phyloP scores from a whole-genome alignment of 1,140 invertebrate species.

The Pseudobourletiella spinata region DNA sequence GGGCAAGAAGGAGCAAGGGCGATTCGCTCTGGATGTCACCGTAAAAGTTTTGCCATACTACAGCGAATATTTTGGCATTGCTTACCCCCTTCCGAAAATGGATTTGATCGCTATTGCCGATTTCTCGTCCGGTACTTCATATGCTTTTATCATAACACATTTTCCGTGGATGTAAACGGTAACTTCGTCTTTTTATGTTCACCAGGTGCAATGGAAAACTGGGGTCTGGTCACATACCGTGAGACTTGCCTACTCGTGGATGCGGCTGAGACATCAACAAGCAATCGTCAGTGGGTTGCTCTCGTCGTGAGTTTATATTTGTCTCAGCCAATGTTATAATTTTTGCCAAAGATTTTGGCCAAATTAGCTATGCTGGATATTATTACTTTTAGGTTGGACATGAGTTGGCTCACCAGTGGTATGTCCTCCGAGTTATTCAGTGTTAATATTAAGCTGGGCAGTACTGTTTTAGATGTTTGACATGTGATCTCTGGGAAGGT shows the following conservation, averaged over 20 bases:
- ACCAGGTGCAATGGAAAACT: slow-evolving; percentile 85
- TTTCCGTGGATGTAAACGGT: too few relatives aligned
- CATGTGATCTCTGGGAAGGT: slow-evolving; percentile 75
- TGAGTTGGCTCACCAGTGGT: slow-evolving; percentile 62
- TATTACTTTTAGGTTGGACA: slow-evolving; percentile 57
- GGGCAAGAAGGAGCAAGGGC: slow-evolving; percentile 83
- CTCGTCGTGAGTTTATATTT: slow-evolving; percentile 48
- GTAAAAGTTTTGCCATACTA: slow-evolving; percentile 82
- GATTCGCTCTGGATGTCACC: slow-evolving; percentile 80
- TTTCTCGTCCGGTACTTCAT: slow-evolving; percentile 63
- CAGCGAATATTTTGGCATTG: slow-evolving; percentile 87
- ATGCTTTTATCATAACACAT: slow-evolving; percentile 32
- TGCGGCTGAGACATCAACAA: slow-evolving; percentile 69
- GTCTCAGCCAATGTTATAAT: neutral
- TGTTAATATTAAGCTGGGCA: neutral
- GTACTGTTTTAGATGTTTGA: too few relatives aligned
- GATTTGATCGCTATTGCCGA: slow-evolving; percentile 92
- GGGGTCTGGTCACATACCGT: slow-evolving; percentile 49
- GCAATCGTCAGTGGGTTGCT: slow-evolving; percentile 76
- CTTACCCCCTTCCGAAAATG: slow-evolving; percentile 91
- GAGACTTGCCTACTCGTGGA: slow-evolving; percentile 77
- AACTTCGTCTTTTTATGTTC: slow-evolving; percentile 37
- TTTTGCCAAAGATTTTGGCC: too few relatives aligned
- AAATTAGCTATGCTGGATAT: too few relatives aligned
- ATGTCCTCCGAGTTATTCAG: slow-evolving; percentile 1